Conservation (phyloP, 2,113 vertebrate species). For the Lichenostomus cassidix region DNA sequence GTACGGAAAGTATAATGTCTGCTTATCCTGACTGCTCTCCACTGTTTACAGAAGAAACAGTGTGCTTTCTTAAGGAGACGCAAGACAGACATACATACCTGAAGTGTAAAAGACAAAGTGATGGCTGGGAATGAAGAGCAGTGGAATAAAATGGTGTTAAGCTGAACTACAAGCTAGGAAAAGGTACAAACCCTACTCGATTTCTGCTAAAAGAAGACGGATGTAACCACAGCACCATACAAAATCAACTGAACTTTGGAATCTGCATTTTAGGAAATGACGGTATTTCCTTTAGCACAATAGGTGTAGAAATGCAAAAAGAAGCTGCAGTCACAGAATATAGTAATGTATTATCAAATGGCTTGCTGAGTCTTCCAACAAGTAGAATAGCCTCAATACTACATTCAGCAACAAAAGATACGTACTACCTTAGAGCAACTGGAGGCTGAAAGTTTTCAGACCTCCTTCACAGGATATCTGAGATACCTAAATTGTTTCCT, state of each 20-base stretch:
- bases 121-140: not conserved
- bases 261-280: not conserved
- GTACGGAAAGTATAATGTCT: not conserved
- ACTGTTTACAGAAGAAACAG: not conserved
- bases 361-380: not conserved
- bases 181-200: not conserved
- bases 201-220: not conserved
- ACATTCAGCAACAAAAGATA: not conserved
- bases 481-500: not conserved
- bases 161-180: not conserved
- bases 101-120: not conserved
- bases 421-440: not conserved
- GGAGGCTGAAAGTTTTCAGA: not conserved
- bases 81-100: not conserved
- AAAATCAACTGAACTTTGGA: not conserved
- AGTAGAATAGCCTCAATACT: not conserved
- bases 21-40: not conserved
- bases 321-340: not conserved
- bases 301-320: not conserved
- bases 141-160: not conserved
- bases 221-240: not conserved
- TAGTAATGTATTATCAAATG: not conserved
- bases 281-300: not conserved
- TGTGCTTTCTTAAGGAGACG: not conserved
- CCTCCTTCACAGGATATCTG: not conserved